Percentiles rank a stretch among this genome's conserved stretches.
Conservation (phyloP, 2,888 invertebrate species). For the Orchestes rusci region DNA sequence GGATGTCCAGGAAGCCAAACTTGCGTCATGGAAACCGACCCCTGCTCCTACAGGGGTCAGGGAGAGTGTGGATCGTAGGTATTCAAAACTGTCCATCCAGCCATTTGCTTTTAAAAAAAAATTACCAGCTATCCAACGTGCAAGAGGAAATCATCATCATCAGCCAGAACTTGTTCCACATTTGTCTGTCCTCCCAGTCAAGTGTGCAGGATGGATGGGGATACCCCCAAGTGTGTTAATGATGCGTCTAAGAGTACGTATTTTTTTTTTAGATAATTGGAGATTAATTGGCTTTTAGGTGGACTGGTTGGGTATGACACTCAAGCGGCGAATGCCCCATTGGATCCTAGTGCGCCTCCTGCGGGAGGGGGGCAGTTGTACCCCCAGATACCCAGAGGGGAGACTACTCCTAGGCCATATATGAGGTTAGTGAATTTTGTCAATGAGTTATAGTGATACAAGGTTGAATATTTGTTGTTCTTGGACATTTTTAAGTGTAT, state of each 20-base stretch:
- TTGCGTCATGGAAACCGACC: constrained; percentile 65
- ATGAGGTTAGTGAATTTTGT: constrained; percentile 12
- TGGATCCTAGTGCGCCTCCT: constrained; percentile 24
- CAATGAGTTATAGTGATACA: too few species aligned
- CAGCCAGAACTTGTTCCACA: constrained; percentile 35
- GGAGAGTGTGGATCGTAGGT: constrained; percentile 44
- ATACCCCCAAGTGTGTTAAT: constrained; percentile 41
- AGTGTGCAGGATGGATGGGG: constrained; percentile 39
- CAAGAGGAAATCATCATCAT: constrained; percentile 31
- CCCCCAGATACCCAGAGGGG: constrained; percentile 35
- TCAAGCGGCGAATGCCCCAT: constrained; percentile 25
- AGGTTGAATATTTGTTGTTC: too few species aligned
- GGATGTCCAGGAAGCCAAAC: constrained; percentile 65
- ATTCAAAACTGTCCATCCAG: constrained; percentile 10
- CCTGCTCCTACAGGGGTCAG: constrained; percentile 55
- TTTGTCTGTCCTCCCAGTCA: constrained; percentile 43
- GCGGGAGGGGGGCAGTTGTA: constrained; percentile 28
- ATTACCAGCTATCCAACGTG: constrained; percentile 42
- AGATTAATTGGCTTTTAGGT: constrained; percentile 17
- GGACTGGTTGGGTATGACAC: constrained; percentile 34
- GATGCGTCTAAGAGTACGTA: constrained; percentile 29
- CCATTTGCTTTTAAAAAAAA: neutral
- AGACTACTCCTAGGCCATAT: constrained; percentile 38
- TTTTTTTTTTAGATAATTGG: neutral
- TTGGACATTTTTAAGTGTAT: too few species aligned